Evolutionary conservation across 2,113 vertebrate genomes (phyloP).

Genomic region (Piprites chloris): DNA sequence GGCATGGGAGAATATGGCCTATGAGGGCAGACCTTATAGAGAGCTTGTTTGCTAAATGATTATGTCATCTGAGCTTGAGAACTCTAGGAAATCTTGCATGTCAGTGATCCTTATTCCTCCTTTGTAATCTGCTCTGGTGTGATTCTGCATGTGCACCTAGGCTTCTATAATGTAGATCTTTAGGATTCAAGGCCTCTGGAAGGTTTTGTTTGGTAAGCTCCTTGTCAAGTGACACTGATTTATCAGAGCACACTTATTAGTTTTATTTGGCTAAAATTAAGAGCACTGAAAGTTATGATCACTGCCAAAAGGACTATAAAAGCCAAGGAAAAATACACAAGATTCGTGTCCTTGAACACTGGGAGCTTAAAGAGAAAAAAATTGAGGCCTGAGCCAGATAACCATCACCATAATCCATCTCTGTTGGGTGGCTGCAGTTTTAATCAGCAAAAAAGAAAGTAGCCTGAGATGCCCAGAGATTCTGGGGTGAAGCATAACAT

Average conservation of each 20-base stretch:
- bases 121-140: background rate
- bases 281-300: background rate
- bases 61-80: background rate
- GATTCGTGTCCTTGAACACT: background rate
- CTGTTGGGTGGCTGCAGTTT: background rate
- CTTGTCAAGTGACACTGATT: background rate
- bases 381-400: background rate
- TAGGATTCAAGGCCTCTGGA: background rate
- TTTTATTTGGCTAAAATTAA: background rate
- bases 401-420: background rate
- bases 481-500: background rate
- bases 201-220: background rate
- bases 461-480: background rate
- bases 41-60: background rate
- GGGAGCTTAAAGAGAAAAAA: background rate
- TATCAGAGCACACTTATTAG: background rate
- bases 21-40: background rate
- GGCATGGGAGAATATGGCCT: background rate
- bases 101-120: background rate
- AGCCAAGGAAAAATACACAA: background rate
- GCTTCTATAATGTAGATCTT: background rate
- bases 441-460: background rate
- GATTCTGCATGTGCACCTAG: background rate
- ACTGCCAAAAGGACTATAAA: background rate
- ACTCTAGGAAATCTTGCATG: background rate